Percentiles rank a stretch among this genome's conserved stretches.
phyloP scores from a whole-genome alignment of 2,113 vertebrate species.

The Halichoeres trimaculatus region DNA sequence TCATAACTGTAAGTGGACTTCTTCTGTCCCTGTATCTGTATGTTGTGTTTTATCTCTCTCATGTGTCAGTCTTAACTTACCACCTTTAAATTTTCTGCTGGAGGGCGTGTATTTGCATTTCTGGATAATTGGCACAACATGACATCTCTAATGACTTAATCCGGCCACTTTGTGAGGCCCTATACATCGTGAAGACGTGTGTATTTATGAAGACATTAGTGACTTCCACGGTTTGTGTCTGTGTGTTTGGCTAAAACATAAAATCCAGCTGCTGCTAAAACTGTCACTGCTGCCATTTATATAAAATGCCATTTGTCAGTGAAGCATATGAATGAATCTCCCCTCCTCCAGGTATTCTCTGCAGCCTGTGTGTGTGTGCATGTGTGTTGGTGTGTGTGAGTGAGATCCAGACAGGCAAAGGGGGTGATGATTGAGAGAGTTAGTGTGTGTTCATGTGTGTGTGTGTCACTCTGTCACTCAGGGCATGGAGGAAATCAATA shows the following conservation, averaged over 20 bases:
- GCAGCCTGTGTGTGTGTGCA: conserved; percentile 22
- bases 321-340: conserved; percentile 51
- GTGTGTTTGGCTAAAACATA: conserved; percentile 36
- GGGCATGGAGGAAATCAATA: conserved; percentile 66
- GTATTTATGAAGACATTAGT: conserved; percentile 40
- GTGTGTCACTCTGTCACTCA: conserved; percentile 56
- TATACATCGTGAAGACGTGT: conserved; percentile 28
- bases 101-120: conserved; percentile 44
- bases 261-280: conserved; percentile 34
- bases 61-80: conserved; percentile 22
- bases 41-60: not conserved
- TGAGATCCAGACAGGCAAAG: conserved; percentile 25
- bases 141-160: conserved; percentile 70
- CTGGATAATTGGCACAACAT: conserved; percentile 51
- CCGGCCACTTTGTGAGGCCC: conserved; percentile 62
- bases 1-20: conserved; percentile 74
- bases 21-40: conserved; percentile 22
- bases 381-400: conserved; percentile 11
- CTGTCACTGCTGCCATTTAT: conserved; percentile 60
- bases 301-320: conserved; percentile 53
- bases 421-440: conserved; percentile 54
- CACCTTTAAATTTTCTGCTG: conserved; percentile 14
- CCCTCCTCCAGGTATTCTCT: conserved; percentile 60
- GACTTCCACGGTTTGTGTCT: conserved; percentile 48
- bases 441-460: conserved; percentile 23